Conservation (phyloP, 1,140 invertebrate genomes). For the Heterodera schachtii region DNA sequence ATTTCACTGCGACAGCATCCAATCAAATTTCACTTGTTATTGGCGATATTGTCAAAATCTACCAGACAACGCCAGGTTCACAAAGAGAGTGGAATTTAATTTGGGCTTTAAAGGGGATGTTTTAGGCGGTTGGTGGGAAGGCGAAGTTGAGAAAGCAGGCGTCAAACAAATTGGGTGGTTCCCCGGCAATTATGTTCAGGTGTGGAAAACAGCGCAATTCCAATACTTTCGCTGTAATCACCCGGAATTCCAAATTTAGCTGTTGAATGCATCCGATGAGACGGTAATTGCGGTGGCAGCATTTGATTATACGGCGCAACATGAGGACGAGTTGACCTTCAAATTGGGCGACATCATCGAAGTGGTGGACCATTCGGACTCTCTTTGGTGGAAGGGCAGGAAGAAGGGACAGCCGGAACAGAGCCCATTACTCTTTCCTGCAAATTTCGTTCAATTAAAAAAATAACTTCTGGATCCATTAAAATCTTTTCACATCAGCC, state of each 20-base stretch:
- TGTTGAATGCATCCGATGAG: not conserved
- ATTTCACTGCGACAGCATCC: conserved; percentile 52
- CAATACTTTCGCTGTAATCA: no score
- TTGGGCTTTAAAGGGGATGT: not conserved
- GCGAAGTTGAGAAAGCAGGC: conserved; percentile 78
- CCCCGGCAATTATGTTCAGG: conserved; percentile 61
- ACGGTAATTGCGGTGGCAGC: conserved; percentile 34
- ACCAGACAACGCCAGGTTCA: conserved; percentile 90
- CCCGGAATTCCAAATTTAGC: conserved; percentile 3
- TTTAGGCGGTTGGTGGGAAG: conserved; percentile 78
- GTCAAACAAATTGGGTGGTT: conserved; percentile 57
- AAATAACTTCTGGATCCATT: not conserved
- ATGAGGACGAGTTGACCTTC: conserved; percentile 48
- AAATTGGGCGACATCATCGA: conserved; percentile 52
- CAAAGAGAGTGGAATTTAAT: conserved; percentile 71
- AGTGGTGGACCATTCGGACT: conserved; percentile 41
- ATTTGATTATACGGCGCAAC: conserved; percentile 50
- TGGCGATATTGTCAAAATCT: conserved; percentile 91
- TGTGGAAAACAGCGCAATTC: not conserved
- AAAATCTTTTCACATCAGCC: no score
- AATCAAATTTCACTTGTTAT: conserved; percentile 77
- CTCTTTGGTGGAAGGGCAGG: conserved; percentile 46
- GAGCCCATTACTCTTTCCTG: conserved; percentile 36
- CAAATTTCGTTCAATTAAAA: conserved; percentile 42
- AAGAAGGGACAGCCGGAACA: conserved; percentile 25